These are phyloP conservation scores for Myotis planiceps DNA, from an alignment of 2,797 vertebrate species.

Conservation along the genomic window DNA sequence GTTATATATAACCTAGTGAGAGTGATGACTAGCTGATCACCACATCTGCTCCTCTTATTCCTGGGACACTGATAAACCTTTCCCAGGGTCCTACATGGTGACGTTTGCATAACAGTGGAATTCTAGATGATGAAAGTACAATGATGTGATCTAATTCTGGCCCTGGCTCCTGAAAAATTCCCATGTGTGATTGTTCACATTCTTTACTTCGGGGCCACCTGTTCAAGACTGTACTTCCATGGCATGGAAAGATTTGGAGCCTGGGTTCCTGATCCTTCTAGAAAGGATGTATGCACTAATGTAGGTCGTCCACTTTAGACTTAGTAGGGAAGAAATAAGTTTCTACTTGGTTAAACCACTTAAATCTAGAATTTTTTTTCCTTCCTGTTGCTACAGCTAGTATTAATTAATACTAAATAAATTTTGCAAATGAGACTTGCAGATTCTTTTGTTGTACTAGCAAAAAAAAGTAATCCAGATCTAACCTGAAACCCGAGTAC, in stretches of 20 bases:
- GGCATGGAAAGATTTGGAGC: no score
- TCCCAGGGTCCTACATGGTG: neutral
- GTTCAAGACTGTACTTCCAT: neutral
- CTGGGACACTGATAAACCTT: neutral
- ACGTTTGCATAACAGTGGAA: neutral
- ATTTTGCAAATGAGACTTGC: neutral
- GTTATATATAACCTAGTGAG: neutral
- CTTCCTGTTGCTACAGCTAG: neutral
- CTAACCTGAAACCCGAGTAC: neutral
- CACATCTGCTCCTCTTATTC: neutral
- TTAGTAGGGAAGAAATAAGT: neutral
- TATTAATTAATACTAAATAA: neutral
- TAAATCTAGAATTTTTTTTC: neutral
- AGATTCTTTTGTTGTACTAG: neutral
- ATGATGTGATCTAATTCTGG: neutral
- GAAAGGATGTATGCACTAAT: neutral
- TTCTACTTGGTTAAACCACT: neutral
- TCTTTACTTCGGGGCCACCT: neutral
- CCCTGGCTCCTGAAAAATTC: neutral
- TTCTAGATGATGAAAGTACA: neutral
- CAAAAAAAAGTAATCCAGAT: neutral
- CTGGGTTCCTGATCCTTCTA: neutral
- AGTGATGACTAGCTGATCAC: neutral
- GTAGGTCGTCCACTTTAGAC: neutral
- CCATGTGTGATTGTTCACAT: neutral